Conservation (phyloP, 2,113 vertebrate species). For the Neomonachus schauinslandi region DNA sequence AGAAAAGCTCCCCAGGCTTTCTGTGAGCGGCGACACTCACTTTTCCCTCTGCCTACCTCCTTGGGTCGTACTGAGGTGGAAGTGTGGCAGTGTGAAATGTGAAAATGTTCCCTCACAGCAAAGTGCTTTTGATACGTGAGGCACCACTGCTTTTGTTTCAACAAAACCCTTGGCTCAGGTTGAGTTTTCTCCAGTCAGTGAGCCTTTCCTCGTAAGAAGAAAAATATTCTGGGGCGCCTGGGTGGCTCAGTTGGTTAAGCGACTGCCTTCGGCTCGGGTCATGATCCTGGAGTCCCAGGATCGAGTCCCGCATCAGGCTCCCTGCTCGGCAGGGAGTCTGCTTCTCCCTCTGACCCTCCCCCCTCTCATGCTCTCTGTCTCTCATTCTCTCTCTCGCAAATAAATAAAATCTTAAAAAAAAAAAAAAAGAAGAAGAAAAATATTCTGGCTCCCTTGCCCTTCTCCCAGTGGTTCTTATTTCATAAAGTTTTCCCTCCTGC, state of each 20-base stretch:
- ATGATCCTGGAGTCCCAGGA: no score
- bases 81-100: background rate
- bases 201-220: background rate
- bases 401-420: no score
- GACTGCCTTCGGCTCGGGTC: no score
- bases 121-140: background rate
- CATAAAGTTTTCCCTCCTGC: background rate
- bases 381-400: no score
- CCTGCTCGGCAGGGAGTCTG: no score
- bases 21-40: background rate
- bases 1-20: background rate
- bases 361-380: no score
- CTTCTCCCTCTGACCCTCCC: no score
- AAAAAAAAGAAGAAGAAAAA: slow-evolving; percentile 8
- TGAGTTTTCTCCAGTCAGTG: slow-evolving; percentile 5
- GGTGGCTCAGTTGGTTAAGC: no score
- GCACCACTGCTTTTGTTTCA: background rate
- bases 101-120: background rate
- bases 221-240: background rate
- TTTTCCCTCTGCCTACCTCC: background rate
- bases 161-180: background rate
- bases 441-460: background rate
- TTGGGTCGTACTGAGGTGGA: background rate
- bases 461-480: background rate
- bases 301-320: no score